Base-by-base conservation (phyloP, 2,113 vertebrate species). In the Anoura caudifer region DNA sequence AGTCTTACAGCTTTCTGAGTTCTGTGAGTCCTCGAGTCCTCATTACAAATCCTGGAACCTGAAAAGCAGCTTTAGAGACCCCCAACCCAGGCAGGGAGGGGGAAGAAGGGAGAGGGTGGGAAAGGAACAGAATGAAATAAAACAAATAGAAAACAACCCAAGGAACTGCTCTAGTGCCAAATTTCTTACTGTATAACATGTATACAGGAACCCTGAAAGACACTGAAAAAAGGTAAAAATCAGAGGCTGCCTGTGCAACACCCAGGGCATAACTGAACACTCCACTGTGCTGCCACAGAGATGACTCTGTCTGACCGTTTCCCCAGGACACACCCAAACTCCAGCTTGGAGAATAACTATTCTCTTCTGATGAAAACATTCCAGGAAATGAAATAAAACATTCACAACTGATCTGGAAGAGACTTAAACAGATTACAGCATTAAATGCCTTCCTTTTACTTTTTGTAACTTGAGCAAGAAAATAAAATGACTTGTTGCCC, bases 361-460 rank as follows among this genome's bases (percentile, higher is more conserved):
- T 54, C 63, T 38, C 65, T n/a, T 69, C 17, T 26, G 56, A 87
- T 56, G 38, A 86, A 90, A 95, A 90, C 36, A 17, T 45, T 73
- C 54, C n/a, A 75, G 52, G 20, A 52, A 90, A 97, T 95, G 77
- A 77, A 97, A 95, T 69, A 86, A 97, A 95, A 90, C 73, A 96
- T 87, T 90, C 45, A 2, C 65, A 97, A 97, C 61, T 31, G 6
- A 92, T 76, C 36, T 17, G 52, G 95, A 97, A 76, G 45, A 91
- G 73, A 97, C 89, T 95, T 76, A 90, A 93, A 95, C 43, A 63
- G 86, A 91, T 69, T 4, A 90, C 0, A 45, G 76, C 36, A 59
- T 47, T 93, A 96, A 96, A 83, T 16, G 52, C 4, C 52, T 67
- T 87, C 24, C 0, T 2, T 63, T 61, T 33, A 15, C 26, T 84